phyloP scores from a whole-genome alignment of 2,888 invertebrate genomes.

The Branchipolynoe longqiensis region DNA sequence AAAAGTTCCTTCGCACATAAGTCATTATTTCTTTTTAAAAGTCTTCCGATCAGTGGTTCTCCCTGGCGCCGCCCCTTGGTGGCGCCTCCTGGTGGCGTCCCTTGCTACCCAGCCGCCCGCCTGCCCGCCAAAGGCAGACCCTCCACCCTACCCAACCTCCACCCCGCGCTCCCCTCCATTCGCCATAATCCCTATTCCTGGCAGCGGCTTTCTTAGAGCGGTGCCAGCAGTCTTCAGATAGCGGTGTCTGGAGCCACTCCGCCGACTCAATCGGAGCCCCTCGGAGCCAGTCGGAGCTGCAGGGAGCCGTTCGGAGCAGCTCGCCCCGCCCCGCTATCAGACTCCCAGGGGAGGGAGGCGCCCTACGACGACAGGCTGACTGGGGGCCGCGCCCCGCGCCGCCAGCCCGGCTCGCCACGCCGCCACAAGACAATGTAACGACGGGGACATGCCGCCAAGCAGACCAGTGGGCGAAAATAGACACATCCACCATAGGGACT shows the following conservation, averaged over 20 bases:
- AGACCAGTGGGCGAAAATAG: not conserved
- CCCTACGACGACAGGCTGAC: not conserved
- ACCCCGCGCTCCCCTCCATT: not conserved
- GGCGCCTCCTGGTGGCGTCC: too few species aligned
- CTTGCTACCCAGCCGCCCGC: not conserved
- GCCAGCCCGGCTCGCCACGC: not conserved
- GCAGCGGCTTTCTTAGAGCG: not conserved
- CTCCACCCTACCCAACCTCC: not conserved
- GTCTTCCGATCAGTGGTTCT: not conserved
- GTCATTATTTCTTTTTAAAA: too few species aligned
- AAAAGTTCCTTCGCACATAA: too few species aligned
- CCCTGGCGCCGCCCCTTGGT: too few species aligned
- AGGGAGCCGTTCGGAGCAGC: not conserved
- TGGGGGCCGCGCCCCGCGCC: not conserved
- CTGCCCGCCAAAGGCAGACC: not conserved
- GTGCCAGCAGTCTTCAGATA: constrained; percentile 33
- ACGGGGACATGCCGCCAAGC: not conserved
- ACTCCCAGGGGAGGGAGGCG: constrained; percentile 18
- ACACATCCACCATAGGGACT: not conserved
- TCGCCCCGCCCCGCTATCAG: too few species aligned
- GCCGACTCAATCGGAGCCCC: constrained; percentile 30
- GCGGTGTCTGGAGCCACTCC: constrained; percentile 28
- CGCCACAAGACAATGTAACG: not conserved
- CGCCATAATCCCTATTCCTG: not conserved
- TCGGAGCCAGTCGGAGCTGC: not conserved